These are phyloP conservation scores for Cydia splendana DNA, from an alignment of 1,140 invertebrate genomes.

Conservation along the genomic window DNA sequence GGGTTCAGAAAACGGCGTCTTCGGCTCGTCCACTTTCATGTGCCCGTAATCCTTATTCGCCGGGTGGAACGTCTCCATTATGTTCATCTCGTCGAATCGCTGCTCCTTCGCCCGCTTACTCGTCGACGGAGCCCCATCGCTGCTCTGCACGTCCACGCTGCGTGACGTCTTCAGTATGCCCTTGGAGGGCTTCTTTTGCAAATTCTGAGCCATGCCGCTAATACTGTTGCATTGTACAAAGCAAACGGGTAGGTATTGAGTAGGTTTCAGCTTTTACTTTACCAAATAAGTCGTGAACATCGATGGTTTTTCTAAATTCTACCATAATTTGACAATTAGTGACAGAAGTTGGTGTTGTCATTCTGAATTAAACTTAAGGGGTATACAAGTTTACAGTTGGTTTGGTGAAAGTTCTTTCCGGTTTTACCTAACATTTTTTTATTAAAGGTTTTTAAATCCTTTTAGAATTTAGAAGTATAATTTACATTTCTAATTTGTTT, in stretches of 20 bases:
- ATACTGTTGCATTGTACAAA: conserved; percentile 53
- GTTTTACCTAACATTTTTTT: no score
- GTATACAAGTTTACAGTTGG: no score
- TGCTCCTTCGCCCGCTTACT: conserved; percentile 87
- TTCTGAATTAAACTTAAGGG: conserved; percentile 7
- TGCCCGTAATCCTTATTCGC: conserved; percentile 99
- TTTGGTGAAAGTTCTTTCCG: no score
- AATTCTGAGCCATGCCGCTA: conserved; percentile 73
- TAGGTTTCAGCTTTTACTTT: conserved; percentile 47
- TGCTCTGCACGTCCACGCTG: conserved; percentile 82
- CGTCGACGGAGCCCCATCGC: conserved; percentile 65
- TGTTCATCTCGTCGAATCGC: conserved; percentile 99
- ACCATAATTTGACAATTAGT: conserved; percentile 44
- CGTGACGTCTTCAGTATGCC: conserved; percentile 95
- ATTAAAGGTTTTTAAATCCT: no score
- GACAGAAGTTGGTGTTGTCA: conserved; percentile 37
- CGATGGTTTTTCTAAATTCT: conserved; percentile 38
- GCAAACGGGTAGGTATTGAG: conserved; percentile 39
- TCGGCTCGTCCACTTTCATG: conserved; percentile 99
- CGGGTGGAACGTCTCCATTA: conserved; percentile 98
- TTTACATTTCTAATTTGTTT: no score
- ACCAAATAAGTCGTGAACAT: conserved; percentile 45
- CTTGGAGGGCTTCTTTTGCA: conserved; percentile 89
- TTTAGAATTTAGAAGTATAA: no score
- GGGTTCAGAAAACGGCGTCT: conserved; percentile 93